These are phyloP conservation scores for Drosophila tripunctata DNA, from an alignment of 2,888 invertebrate species.

Conservation along the genomic window DNA sequence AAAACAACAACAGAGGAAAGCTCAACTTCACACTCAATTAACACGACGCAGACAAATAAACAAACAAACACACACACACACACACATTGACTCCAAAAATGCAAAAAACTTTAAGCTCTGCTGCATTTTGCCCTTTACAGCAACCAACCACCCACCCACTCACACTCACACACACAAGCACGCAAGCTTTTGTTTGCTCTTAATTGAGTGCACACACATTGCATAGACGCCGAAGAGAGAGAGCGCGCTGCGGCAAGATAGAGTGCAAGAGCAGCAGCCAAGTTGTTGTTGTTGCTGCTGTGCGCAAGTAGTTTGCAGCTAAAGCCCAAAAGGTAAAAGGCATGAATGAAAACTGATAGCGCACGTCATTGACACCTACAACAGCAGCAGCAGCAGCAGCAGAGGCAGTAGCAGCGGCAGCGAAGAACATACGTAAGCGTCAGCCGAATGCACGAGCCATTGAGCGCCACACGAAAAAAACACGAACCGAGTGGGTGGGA, in stretches of 20 bases:
- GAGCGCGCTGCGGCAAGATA: too few relatives aligned
- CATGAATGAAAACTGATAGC: constrained; percentile 77
- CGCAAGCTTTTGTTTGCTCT: constrained; percentile 69
- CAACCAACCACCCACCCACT: constrained; percentile 23
- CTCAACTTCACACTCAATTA: constrained; percentile 77
- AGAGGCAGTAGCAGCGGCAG: constrained; percentile 13
- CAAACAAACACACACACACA: constrained; percentile 24
- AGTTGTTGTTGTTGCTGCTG: constrained; percentile 25
- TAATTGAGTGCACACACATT: constrained; percentile 70
- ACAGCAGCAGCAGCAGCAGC: constrained; percentile 26
- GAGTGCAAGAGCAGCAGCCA: constrained; percentile 24
- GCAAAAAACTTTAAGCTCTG: constrained; percentile 52
- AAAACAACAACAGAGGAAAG: constrained; percentile 66
- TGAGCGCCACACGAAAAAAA: constrained; percentile 12
- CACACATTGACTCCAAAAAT: constrained; percentile 35
- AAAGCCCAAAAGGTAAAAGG: constrained; percentile 45
- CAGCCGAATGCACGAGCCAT: constrained; percentile 14
- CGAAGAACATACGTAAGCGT: constrained; percentile 12
- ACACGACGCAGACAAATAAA: constrained; percentile 69
- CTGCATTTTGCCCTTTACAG: constrained; percentile 43
- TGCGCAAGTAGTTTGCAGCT: constrained; percentile 40
- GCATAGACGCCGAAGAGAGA: background rate
- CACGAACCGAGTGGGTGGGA: constrained; percentile 8
- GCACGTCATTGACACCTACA: constrained; percentile 77
- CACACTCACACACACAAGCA: constrained; percentile 18